Evolutionary conservation across 2,888 invertebrate species (phyloP).

Genomic region (Spodoptera littoralis): DNA sequence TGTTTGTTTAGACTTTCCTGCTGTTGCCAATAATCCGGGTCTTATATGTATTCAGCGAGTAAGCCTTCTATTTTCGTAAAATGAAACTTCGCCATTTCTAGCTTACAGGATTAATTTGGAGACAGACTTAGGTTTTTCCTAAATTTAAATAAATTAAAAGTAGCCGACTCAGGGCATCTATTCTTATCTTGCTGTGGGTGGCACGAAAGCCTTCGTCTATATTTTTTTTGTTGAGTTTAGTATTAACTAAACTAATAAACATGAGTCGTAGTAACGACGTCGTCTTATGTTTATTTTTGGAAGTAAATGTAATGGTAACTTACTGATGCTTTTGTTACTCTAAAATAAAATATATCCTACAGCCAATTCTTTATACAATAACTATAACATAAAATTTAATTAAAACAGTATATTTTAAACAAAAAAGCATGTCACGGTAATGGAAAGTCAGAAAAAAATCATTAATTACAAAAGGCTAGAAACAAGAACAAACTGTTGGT

Average conservation of each 20-base stretch:
- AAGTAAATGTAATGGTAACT: no score
- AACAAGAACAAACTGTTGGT: conserved; percentile 35
- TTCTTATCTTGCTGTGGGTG: neutral
- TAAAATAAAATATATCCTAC: no score
- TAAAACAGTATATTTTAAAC: neutral
- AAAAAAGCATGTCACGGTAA: conserved; percentile 20
- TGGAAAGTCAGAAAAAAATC: conserved; percentile 52
- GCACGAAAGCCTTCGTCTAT: neutral
- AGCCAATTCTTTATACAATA: no score
- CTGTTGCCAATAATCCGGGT: conserved; percentile 19
- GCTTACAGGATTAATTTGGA: conserved; percentile 1
- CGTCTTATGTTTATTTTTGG: no score
- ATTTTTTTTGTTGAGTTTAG: neutral
- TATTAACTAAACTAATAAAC: no score
- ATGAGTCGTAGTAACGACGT: no score
- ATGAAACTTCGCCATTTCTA: conserved; percentile 5
- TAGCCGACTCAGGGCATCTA: neutral
- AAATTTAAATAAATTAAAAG: neutral
- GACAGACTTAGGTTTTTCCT: neutral
- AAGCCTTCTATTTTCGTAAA: conserved; percentile 22
- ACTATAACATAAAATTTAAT: no score
- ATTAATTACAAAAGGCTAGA: conserved; percentile 47
- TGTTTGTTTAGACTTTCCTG: conserved; percentile 30
- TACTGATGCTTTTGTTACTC: no score
- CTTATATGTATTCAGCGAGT: conserved; percentile 2